These are phyloP conservation scores for Nylanderia fulva DNA, from an alignment of 1,140 invertebrate species.

Conservation along the genomic window DNA sequence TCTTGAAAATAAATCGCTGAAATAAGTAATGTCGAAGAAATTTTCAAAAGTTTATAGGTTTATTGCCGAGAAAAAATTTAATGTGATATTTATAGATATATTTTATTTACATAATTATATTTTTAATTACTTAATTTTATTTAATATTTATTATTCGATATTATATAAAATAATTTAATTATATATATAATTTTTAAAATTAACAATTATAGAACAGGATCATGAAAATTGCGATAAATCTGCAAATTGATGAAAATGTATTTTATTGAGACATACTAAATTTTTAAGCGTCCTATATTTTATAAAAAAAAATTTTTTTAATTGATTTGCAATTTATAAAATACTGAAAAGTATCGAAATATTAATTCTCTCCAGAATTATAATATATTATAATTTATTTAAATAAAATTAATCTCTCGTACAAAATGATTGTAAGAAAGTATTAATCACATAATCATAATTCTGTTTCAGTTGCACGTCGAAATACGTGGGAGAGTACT, in stretches of 20 bases:
- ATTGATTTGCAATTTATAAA: too few species aligned
- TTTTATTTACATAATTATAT: too few species aligned
- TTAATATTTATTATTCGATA: too few species aligned
- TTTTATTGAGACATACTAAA: background rate
- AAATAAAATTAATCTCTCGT: too few species aligned
- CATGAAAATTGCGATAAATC: background rate
- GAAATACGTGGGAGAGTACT: slow-evolving; percentile 96
- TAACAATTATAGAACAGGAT: background rate
- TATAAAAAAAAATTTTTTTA: too few species aligned
- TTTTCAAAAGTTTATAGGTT: background rate
- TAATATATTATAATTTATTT: too few species aligned
- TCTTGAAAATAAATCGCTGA: background rate
- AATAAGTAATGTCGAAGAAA: background rate
- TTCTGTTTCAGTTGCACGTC: slow-evolving; percentile 94
- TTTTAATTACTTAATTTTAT: too few species aligned
- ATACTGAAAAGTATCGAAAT: too few species aligned
- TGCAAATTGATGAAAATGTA: background rate
- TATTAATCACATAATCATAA: background rate
- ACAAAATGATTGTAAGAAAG: too few species aligned
- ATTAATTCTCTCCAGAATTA: too few species aligned
- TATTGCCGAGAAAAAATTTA: background rate
- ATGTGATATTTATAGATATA: background rate
- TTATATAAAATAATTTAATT: too few species aligned
- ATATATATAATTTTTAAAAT: background rate
- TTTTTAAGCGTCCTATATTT: background rate